Conservation (phyloP, 2,888 invertebrate genomes). For the Tiliacea citrago region DNA sequence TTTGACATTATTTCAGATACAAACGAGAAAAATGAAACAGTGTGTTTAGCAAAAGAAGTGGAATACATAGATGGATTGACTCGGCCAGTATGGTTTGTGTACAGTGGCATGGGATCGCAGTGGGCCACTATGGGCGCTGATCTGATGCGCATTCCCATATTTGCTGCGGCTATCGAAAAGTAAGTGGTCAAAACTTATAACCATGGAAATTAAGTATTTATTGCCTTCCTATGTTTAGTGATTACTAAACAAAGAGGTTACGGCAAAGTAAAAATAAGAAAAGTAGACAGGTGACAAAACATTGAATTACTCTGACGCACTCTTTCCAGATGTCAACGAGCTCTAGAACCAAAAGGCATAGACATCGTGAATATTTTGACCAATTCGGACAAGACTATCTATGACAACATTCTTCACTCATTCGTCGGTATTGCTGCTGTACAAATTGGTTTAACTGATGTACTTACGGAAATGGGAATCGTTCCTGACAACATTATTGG, state of each 20-base stretch:
- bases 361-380: constrained; percentile 92
- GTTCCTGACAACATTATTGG: constrained; percentile 94
- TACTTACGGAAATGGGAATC: constrained; percentile 90
- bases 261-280: background rate
- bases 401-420: constrained; percentile 92
- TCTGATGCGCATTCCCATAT: constrained; percentile 91
- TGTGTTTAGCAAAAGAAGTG: constrained; percentile 62
- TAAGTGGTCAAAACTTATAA: constrained; percentile 50
- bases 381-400: constrained; percentile 89
- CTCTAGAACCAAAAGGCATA: constrained; percentile 90
- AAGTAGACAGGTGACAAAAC: background rate
- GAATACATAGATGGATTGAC: constrained; percentile 67
- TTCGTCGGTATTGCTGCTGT: constrained; percentile 94
- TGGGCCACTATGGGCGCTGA: constrained; percentile 92
- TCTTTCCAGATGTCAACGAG: constrained; percentile 84
- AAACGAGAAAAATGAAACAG: constrained; percentile 68
- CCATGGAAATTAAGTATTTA: background rate
- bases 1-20: constrained; percentile 62
- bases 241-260: background rate
- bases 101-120: constrained; percentile 93
- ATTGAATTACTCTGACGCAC: background rate
- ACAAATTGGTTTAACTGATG: constrained; percentile 92
- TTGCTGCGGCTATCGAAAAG: constrained; percentile 87
- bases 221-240: background rate
- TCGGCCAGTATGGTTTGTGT: constrained; percentile 91